Base-by-base conservation (phyloP, 2,797 vertebrate genomes). In the Bufotes viridis region DNA sequence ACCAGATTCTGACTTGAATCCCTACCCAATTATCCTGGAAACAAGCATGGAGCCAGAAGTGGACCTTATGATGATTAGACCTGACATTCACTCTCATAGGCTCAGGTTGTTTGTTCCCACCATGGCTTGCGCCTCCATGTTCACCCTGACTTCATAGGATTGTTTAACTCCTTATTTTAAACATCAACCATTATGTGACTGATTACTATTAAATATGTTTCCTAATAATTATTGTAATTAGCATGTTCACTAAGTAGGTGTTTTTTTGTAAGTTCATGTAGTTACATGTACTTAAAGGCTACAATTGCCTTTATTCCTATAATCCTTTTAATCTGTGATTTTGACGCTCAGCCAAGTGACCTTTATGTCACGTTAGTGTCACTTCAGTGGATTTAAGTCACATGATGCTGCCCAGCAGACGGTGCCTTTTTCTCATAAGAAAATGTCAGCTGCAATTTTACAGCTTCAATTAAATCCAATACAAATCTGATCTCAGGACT, bases 301-400 rank as follows among this genome's bases (percentile, higher is more conserved):
- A 22, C 65, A 84, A 72, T 51, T 81, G 78, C 49, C 58, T 88
- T 81, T 70, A 85, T 85, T 85, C 14, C 9, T n/a, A 14, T 88
- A 84, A 85, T 84, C 81, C 74, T 29, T 78, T 72, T 84, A 76
- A 82, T 84, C 26, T 81, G 51, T 65, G 78, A 78, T 84, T 5
- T 29, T 79, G 70, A 69, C 55, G 8, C 53, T 83, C 55, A 51
- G 87, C 87, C 81, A 88, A 84, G 81, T 88, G 87, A 88, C 76
- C 87, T 85, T 81, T 85, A 76, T 81, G 69, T 72, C 65, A 81
- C 55, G 69, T 88, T 88, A 85, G 78, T 85, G 78, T 85, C 83
- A 85, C 67, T 65, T 61, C 67, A 81, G 53, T 81, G 78, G 69
- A 85, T 88, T 85, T 85, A 75, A 51, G 14, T 88, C 83, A 81